Percentiles rank a stretch among this genome's conserved stretches.
Evolutionary conservation across 2,888 invertebrate species (phyloP).

Genomic region (Nephrotoma appendiculata): DNA sequence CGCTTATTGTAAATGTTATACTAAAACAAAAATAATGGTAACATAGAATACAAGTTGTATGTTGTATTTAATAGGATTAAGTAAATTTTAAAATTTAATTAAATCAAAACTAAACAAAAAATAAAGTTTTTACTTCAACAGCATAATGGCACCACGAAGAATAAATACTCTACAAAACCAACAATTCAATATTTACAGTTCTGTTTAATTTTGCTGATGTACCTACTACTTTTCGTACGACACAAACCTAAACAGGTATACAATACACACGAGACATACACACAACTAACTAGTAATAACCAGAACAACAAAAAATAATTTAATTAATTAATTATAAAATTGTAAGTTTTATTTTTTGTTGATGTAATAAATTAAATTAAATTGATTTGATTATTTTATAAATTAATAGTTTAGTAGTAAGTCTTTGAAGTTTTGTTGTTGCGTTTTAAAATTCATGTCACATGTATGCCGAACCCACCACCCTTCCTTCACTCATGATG

Average conservation of each 20-base stretch:
- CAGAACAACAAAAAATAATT: neutral
- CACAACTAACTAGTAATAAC: neutral
- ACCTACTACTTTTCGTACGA: neutral
- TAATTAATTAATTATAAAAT: neutral
- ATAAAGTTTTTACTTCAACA: neutral
- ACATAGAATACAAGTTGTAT: no score
- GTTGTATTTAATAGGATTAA: neutral
- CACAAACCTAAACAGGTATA: neutral
- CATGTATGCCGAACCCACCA: neutral
- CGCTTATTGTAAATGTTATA: neutral
- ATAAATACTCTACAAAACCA: neutral
- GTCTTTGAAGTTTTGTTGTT: neutral
- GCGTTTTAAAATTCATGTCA: neutral
- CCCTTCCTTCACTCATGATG: neutral
- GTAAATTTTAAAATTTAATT: neutral
- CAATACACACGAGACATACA: neutral
- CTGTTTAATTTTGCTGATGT: neutral
- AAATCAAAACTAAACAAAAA: neutral
- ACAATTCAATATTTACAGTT: neutral
- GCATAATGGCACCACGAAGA: neutral
- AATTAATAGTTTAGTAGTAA: neutral
- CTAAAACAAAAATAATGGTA: neutral
- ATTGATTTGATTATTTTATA: neutral
- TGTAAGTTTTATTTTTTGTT: neutral
- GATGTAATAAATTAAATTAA: neutral